Base-by-base conservation (phyloP, 2,797 vertebrate species). In the Pristis pectinata region DNA sequence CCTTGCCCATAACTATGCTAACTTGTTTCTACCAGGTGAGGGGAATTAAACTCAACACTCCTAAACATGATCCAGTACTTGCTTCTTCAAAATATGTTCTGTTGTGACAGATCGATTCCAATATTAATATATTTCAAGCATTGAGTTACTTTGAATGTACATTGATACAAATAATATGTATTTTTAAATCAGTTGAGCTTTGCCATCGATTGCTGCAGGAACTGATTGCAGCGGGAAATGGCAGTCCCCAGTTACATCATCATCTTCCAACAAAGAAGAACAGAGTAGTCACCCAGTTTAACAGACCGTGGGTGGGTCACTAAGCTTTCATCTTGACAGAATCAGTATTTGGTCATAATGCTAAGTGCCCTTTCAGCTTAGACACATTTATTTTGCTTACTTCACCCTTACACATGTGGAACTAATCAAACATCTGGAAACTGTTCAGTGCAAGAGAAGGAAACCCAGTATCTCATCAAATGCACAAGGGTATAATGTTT, bases 401-500 rank as follows among this genome's bases (percentile, higher is more conserved):
- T 94, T 76, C 49, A 41, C 70, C 70, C 11, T 34, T 94, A 34
- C 41, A 76, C 92, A 94, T 94, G 64, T 94, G 92, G 92, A 94
- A 94, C 92, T 44, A 10, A 94, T 94, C 92, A 94, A 53, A 74
- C 92, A 94, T 94, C 92, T 94, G 92, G 70, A 94, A 76, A 49
- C 37, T 94, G 92, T 94, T 76, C 24, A 10, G 27, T 19, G 70
- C 49, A 76, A 56, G 70, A 34, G 92, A 76, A 94, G 44, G 44
- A 94, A 76, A 76, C 56, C 15, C 67, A 74, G 92, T 53, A 76
- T 76, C 92, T 76, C 41, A 27, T 94, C 92, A 49, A 72, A 94
- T 53, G 44, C 92, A 53, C 92, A 94, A 94, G 70, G 70, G 92
- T 74, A 76, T 94, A 94, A 94, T 94, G 70, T 94, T 94, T 94